These are phyloP conservation scores for Tipula lateralis DNA, from an alignment of 2,888 invertebrate species.

Conservation along the genomic window DNA sequence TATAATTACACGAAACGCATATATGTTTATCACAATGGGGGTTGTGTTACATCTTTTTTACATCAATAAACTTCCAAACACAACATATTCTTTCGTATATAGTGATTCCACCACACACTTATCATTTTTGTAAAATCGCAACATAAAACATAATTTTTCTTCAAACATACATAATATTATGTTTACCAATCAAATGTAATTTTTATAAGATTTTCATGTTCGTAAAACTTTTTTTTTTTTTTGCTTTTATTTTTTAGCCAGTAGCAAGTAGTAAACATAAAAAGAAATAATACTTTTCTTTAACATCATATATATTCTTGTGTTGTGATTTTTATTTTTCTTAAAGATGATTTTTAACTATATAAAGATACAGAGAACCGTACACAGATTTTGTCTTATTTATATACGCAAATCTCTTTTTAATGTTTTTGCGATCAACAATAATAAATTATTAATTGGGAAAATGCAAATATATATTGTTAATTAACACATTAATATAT, in stretches of 20 bases:
- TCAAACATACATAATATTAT: slow-evolving; percentile 8
- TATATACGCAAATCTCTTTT: neutral
- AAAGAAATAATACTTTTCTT: neutral
- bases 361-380: neutral
- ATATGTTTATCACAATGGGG: neutral
- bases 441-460: neutral
- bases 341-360: neutral
- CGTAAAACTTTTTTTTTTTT: neutral
- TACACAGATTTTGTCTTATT: neutral
- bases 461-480: neutral
- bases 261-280: neutral
- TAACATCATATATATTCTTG: neutral
- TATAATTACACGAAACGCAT: neutral
- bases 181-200: slow-evolving; percentile 24
- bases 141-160: slow-evolving; percentile 24
- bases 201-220: slow-evolving; percentile 24
- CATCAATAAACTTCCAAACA: neutral
- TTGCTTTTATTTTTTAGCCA: neutral
- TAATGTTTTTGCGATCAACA: neutral
- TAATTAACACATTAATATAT: neutral
- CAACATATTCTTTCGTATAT: neutral
- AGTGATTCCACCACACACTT: neutral
- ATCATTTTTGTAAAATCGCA: slow-evolving; percentile 1
- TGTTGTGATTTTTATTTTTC: neutral
- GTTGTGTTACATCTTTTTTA: slow-evolving; percentile 19